Base-by-base conservation (phyloP, 2,113 vertebrate genomes). In the Leptobrachium ailaonicum region DNA sequence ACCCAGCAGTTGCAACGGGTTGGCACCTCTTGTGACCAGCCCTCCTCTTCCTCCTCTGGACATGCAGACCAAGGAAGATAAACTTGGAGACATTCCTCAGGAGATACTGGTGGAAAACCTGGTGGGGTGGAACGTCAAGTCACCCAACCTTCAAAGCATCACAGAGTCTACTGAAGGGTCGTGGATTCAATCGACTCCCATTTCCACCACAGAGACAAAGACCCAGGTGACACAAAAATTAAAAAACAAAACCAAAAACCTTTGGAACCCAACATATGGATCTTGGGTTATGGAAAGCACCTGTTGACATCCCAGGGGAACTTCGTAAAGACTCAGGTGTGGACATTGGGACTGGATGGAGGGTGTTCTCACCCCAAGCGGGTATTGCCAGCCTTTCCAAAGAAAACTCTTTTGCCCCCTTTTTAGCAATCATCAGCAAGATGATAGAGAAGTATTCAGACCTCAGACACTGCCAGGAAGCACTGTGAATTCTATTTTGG, bases 231-330 rank as follows among this genome's bases (percentile, higher is more conserved):
- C 84, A 11, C 95, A 95, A 84, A 94, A 87, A 90, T 85, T 94
- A 80, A 95, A 94, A 85, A 96, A 97, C 87, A 95, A 97, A 89
- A 94, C 93, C 0, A 96, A 96, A 89, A 96, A 95, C 76, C 90
- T 97, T 82, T 98, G 95, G 96, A 96, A 98, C 88, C 96, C 94
- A 67, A 97, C 95, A 0, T 98, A 95, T 0, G 95, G 94, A 40
- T 96, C 96, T 0, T 96, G 95, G 94, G 92, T 95, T 71, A 85
- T 95, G 83, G 95, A 97, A 80, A 94, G 85, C 80, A 90, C 92
- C 80, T 88, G 90, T 75, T 87, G 74, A 86, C 75, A 87, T 68
- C 69, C 82, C 56, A 77, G 84, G 68, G 77, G 58, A 82, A 66
- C 86, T 50, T 83, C 87, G 70, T 75, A 89, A 89, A 41, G 91